Conservation (phyloP, 2,113 vertebrate species). For the Excalfactoria chinensis region DNA sequence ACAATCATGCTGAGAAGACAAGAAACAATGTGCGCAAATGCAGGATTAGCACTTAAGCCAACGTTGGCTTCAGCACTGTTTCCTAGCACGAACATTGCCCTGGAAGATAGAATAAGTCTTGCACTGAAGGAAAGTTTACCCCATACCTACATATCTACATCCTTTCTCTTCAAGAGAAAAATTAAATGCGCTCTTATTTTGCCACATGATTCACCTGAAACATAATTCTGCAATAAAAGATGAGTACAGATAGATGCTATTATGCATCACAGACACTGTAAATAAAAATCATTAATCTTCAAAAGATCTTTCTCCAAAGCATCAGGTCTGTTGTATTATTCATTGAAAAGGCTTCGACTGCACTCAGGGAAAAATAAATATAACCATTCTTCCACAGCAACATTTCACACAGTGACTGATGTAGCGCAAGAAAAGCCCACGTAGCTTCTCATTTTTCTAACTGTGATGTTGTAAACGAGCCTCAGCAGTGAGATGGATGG, state of each 20-base stretch:
- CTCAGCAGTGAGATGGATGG: background rate
- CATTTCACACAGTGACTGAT: background rate
- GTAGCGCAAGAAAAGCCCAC: background rate
- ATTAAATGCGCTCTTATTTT: background rate
- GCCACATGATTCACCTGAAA: background rate
- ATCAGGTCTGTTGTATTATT: background rate
- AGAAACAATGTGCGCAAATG: background rate
- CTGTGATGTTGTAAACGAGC: background rate
- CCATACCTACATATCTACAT: background rate
- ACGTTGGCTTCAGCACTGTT: background rate
- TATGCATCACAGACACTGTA: background rate
- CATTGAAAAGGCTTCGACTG: background rate
- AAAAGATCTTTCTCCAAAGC: background rate
- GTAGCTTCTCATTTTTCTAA: background rate
- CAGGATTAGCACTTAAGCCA: background rate
- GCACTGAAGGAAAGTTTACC: background rate
- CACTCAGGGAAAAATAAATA: background rate
- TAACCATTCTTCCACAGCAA: background rate
- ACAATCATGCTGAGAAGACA: rapidly evolving
- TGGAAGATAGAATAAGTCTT: background rate
- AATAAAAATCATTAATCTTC: constrained; percentile 28
- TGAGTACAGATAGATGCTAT: background rate
- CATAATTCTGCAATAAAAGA: background rate
- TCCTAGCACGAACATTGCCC: rapidly evolving
- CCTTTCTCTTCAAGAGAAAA: background rate